These are phyloP conservation scores for Rhyacophila evoluta DNA, from an alignment of 2,888 invertebrate genomes.

Conservation along the genomic window DNA sequence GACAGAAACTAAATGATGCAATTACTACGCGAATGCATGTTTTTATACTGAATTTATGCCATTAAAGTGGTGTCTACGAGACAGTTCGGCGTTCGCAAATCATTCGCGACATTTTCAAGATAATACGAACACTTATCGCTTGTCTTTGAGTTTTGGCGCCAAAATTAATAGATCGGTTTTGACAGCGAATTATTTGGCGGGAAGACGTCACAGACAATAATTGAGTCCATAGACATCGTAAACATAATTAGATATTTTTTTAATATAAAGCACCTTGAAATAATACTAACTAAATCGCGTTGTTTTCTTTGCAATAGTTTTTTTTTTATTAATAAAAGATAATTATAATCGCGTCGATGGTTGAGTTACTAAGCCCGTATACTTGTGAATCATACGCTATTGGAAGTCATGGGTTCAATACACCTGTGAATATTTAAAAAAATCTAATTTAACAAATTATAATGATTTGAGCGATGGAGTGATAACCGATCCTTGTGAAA, in stretches of 20 bases:
- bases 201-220: slow-evolving; percentile 7
- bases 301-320: too few species aligned
- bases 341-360: too few species aligned
- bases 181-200: not conserved
- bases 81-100: slow-evolving; percentile 26
- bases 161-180: not conserved
- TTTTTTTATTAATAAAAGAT: too few species aligned
- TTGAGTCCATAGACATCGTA: not conserved
- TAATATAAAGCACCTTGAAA: not conserved
- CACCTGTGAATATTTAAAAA: too few species aligned
- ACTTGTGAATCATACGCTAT: too few species aligned
- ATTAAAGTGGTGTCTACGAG: slow-evolving; percentile 25
- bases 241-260: not conserved
- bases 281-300: not conserved
- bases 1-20: slow-evolving; percentile 40
- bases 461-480: too few species aligned
- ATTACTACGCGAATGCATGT: slow-evolving; percentile 27
- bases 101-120: not conserved
- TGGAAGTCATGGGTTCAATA: too few species aligned
- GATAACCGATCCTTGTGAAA: too few species aligned
- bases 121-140: not conserved
- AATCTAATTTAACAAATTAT: too few species aligned
- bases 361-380: too few species aligned
- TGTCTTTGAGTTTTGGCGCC: not conserved
- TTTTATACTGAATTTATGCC: slow-evolving; percentile 46